phyloP scores from a whole-genome alignment of 2,888 invertebrate genomes.

The Boloria euphrosyne region DNA sequence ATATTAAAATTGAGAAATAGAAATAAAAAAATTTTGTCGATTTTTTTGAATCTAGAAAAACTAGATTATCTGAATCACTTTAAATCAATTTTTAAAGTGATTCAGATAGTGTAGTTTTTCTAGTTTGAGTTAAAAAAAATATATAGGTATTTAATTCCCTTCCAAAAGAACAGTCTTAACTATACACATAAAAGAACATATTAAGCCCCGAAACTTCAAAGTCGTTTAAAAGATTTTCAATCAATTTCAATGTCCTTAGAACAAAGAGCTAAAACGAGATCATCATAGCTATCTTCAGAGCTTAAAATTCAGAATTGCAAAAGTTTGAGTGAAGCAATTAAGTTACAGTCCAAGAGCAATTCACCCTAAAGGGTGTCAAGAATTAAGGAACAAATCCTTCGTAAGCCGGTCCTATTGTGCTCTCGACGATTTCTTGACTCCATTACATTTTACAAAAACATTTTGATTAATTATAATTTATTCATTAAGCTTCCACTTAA shows the following conservation, averaged over 20 bases:
- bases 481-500: slow-evolving; percentile 2
- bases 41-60: no score
- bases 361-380: slow-evolving; percentile 31
- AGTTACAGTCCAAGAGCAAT: slow-evolving; percentile 24
- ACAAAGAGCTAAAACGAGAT: slow-evolving; percentile 19
- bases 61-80: no score
- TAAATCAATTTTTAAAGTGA: no score
- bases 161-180: neutral
- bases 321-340: slow-evolving; percentile 30
- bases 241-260: slow-evolving; percentile 18
- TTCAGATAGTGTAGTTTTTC: no score
- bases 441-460: slow-evolving; percentile 6
- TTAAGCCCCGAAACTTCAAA: neutral
- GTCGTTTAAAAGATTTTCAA: slow-evolving; percentile 19
- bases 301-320: slow-evolving; percentile 32
- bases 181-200: slow-evolving; percentile 1
- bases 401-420: slow-evolving; percentile 17
- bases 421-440: slow-evolving; percentile 2
- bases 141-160: neutral
- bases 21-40: no score
- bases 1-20: no score
- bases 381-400: slow-evolving; percentile 27
- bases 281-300: slow-evolving; percentile 25
- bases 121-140: no score
- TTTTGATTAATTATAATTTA: slow-evolving; percentile 16